Evolutionary conservation across 2,888 invertebrate genomes (phyloP), one percentile per base, ranked within the genome.

Genomic region (Pachycephus smyrnensis): DNA sequence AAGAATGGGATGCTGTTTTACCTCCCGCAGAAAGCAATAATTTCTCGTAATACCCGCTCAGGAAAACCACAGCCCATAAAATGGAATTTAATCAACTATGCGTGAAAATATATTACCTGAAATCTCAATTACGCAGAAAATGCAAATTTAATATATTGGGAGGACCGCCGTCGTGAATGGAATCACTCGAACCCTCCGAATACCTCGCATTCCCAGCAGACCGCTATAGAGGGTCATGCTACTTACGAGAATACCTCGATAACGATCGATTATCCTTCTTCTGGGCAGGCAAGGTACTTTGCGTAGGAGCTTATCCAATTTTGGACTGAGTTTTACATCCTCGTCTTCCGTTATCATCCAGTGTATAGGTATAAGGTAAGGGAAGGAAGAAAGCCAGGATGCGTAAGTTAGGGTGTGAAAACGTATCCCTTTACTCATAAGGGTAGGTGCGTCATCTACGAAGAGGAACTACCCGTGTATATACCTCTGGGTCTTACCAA

Each of bases 51-150:
- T 71, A 71, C 23, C 33, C 71, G 31, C 71, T 31, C 31, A 31
- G 12, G 55, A 33, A 71, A 71, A 71, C 71, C 71, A 71, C 71
- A 33, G 55, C 37, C 73, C 68, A 77, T 79, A 79, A 79, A 73
- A 79, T 77, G 84, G 83, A 87, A 87, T 86, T 86, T 88, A 85
- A 88, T 87, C 83, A 84, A 84, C 82, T 83, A 82, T 82, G 78
- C 79, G 79, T 81, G 77, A 82, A 82, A 83, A 83, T 86, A 84
- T 85, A 85, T 85, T 84, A 83, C 80, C 82, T 83, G 82, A 81
- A 84, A 85, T 85, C 83, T 86, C 83, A 84, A 85, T 85, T 84
- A 84, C 82, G 84, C 81, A 79, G 83, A 83, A 87, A 86, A 86
- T 85, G 85, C 82, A 85, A 85, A 87, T 85, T 86, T 84, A 86